phyloP scores from a whole-genome alignment of 2,888 invertebrate species.

The Troides helena region DNA sequence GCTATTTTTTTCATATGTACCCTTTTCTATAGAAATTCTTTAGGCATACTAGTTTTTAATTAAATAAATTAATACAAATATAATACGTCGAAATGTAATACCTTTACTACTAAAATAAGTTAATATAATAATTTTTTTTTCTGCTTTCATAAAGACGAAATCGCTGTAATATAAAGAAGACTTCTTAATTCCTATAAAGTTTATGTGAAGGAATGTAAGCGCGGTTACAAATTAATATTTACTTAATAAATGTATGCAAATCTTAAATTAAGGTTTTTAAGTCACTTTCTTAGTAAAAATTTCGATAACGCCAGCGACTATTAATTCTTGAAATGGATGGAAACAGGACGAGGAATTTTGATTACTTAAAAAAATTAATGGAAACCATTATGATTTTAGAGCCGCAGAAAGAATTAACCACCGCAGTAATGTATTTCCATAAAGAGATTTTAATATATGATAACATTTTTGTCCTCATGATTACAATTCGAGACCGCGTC shows the following conservation, averaged over 20 bases:
- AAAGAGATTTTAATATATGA: conserved; percentile 21
- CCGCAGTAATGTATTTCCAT: conserved; percentile 10
- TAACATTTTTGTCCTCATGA: conserved; percentile 5
- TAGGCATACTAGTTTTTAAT: too few relatives aligned
- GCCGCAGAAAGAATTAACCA: conserved; percentile 14
- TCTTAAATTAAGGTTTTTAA: background rate
- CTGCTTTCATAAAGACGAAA: too few relatives aligned
- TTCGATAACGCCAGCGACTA: background rate
- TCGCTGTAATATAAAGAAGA: too few relatives aligned
- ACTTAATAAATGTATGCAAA: background rate
- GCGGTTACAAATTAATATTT: background rate
- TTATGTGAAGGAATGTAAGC: background rate
- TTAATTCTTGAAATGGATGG: background rate
- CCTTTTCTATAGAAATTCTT: too few relatives aligned
- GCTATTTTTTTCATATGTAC: too few relatives aligned
- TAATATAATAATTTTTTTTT: too few relatives aligned
- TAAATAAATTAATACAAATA: too few relatives aligned
- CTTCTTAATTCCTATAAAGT: background rate
- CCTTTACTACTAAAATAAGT: too few relatives aligned
- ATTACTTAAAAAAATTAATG: conserved; percentile 34
- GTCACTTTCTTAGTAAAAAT: background rate
- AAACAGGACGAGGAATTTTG: conserved; percentile 28
- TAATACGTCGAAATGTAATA: too few relatives aligned
- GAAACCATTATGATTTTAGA: conserved; percentile 19
- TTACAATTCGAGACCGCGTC: background rate